Base-by-base conservation (phyloP, 2,113 vertebrate genomes). In the Struthio camelus region DNA sequence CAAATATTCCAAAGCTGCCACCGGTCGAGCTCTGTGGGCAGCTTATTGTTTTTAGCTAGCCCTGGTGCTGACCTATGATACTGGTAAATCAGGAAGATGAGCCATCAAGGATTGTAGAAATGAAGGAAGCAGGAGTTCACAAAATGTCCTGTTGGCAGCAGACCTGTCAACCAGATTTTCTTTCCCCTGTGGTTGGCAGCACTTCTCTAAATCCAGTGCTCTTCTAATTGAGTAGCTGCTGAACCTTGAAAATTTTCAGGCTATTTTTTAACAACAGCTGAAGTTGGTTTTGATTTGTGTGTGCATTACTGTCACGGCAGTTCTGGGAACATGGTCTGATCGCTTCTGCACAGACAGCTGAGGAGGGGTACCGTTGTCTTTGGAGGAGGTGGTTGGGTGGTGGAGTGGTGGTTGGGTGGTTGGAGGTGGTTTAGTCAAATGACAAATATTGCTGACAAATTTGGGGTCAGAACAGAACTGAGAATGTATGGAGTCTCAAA, bases 261-360 rank as follows among this genome's bases (percentile, higher is more conserved):
- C 81, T 80, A 10, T 73, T 94, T 95, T 93, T 93, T 94, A 91
- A 62, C 64, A 88, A 87, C 80, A 94, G n/a, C 62, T 71, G 59
- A 59, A 89, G 65, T 61, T 90, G 76, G 25, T 6, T 93, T 93
- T 91, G 67, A 53, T 80, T 93, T 93, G 54, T 70, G 46, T 77
- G 34, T 50, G 50, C 11, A 0, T 59, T 85, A 34, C 40, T 80
- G 87, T 87, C 75, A 59, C 70, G 61, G 58, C 76, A 53, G 36
- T 70, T 75, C 54, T 90, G 51, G 59, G 44, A 93, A 38, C 0
- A 0, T 72, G 40, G 25, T 58, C 67, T 80, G 58, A 36, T 75
- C 61, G 58, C 66, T 87, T 56, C 69, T 90, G 80, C 77, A 36
- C 38, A 67, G 61, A 7, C 54, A 89, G 48, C 73, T 82, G 53